phyloP scores from a whole-genome alignment of 2,888 invertebrate genomes.

The Scaptomyza cyrtandrae region DNA sequence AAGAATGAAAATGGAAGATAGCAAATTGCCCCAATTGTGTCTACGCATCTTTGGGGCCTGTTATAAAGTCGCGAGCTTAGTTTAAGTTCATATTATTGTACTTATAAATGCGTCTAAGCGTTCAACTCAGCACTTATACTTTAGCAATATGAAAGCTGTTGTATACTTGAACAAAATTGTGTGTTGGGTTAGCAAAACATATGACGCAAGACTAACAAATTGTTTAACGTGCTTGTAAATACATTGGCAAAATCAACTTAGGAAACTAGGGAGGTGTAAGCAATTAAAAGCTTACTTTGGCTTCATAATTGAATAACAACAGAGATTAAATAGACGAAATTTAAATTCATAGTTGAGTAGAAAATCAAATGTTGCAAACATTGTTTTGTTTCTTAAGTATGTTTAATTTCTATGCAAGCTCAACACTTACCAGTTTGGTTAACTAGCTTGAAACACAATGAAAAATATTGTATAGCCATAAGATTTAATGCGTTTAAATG shows the following conservation, averaged over 20 bases:
- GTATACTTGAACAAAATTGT: not conserved
- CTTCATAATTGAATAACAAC: slow-evolving; percentile 16
- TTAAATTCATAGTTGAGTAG: not conserved
- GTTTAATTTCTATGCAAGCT: no score
- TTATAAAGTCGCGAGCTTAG: slow-evolving; percentile 52
- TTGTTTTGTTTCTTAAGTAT: no score
- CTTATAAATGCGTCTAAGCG: slow-evolving; percentile 30
- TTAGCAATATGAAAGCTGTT: not conserved
- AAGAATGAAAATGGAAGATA: slow-evolving; percentile 21
- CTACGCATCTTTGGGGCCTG: slow-evolving; percentile 3
- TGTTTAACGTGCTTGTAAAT: slow-evolving; percentile 29
- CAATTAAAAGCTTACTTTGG: slow-evolving; percentile 22
- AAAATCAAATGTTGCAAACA: not conserved
- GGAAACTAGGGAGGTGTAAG: not conserved
- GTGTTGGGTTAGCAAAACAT: slow-evolving; percentile 10
- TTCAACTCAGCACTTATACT: slow-evolving; percentile 31
- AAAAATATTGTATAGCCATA: not conserved
- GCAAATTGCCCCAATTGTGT: slow-evolving; percentile 73
- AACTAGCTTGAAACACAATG: no score
- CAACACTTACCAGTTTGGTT: no score
- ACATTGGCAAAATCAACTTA: slow-evolving; percentile 24
- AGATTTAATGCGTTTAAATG: not conserved
- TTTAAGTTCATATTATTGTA: slow-evolving; percentile 48
- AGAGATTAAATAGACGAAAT: slow-evolving; percentile 5
- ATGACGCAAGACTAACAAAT: slow-evolving; percentile 40